These are phyloP conservation scores for Myotis findleyi DNA, from an alignment of 2,797 vertebrate species.

Conservation along the genomic window DNA sequence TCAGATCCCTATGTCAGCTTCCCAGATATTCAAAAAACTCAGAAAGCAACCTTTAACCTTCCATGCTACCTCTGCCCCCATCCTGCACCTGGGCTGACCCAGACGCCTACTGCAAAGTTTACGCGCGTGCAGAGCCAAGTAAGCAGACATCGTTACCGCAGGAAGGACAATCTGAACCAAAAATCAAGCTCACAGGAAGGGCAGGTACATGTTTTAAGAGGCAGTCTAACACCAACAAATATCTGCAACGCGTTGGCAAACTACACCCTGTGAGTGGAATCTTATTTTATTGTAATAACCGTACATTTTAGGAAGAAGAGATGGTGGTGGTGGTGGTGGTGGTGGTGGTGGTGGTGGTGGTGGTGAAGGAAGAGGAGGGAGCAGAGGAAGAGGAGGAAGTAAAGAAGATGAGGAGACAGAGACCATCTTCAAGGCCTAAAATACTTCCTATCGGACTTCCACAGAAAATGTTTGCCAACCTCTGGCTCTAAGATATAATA, in stretches of 20 bases:
- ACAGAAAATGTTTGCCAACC: background rate
- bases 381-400: background rate
- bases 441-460: background rate
- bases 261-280: background rate
- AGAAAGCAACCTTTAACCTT: background rate
- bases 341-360: too few species aligned
- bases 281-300: background rate
- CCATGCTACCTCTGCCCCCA: background rate
- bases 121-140: background rate
- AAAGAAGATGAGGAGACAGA: too few species aligned
- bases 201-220: background rate
- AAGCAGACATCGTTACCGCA: rapidly evolving
- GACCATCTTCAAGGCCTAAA: background rate
- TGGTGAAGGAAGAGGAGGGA: too few species aligned
- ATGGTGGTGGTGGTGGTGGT: too few species aligned
- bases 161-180: background rate
- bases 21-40: background rate
- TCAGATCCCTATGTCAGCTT: background rate
- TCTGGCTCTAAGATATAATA: background rate
- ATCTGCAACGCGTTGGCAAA: too few species aligned
- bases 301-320: background rate
- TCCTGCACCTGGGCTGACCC: background rate
- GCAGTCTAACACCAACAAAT: background rate
- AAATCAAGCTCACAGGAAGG: background rate
- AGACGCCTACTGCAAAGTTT: background rate